Evolutionary conservation across 1,140 invertebrate species (phyloP).

Genomic region (Diabrotica virgifera): DNA sequence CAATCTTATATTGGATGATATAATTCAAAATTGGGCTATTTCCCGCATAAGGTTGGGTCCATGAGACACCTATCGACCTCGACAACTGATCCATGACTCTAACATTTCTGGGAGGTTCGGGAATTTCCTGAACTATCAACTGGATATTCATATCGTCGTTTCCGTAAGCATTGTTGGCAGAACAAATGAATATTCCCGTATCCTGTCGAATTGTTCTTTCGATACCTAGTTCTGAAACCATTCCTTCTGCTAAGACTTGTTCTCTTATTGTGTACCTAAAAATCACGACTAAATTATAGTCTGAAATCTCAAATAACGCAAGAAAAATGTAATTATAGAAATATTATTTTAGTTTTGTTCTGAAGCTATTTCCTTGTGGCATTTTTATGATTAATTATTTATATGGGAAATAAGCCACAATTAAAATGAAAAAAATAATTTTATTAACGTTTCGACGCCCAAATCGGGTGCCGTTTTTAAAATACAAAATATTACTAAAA

Average conservation of each 20-base stretch:
- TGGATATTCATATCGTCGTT: constrained; percentile 88
- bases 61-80: constrained; percentile 74
- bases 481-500: too few relatives aligned
- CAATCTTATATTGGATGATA: constrained; percentile 81
- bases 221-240: constrained; percentile 76
- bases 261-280: constrained; percentile 65
- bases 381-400: too few relatives aligned
- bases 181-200: constrained; percentile 84
- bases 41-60: constrained; percentile 82
- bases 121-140: constrained; percentile 87
- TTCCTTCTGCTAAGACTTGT: constrained; percentile 74
- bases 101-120: constrained; percentile 82
- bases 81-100: constrained; percentile 79
- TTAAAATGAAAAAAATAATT: too few relatives aligned
- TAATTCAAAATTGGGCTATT: constrained; percentile 86
- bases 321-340: too few relatives aligned
- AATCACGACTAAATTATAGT: neutral
- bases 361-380: too few relatives aligned
- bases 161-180: constrained; percentile 84
- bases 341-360: too few relatives aligned
- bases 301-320: neutral
- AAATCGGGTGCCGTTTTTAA: too few relatives aligned
- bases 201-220: constrained; percentile 81
- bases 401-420: too few relatives aligned
- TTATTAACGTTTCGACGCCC: too few relatives aligned